phyloP scores from a whole-genome alignment of 2,113 vertebrate genomes.

The Calypte anna region DNA sequence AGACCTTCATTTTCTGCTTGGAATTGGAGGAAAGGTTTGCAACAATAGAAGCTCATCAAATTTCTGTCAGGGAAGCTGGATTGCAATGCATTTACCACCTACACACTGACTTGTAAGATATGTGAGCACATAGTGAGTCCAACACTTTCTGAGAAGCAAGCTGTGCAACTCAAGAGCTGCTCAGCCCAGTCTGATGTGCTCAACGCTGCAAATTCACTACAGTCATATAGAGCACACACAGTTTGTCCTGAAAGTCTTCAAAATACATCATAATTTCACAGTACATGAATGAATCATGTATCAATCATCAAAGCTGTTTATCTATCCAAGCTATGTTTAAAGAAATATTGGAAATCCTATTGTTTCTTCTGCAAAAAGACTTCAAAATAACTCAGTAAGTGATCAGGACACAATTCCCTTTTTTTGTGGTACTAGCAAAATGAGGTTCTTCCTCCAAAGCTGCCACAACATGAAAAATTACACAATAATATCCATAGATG shows the following conservation, averaged over 20 bases:
- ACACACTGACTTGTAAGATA: not conserved
- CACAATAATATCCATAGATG: not conserved
- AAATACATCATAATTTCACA: not conserved
- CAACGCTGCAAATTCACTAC: not conserved
- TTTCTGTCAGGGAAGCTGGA: not conserved
- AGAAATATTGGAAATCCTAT: not conserved
- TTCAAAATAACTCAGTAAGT: not conserved
- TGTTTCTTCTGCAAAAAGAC: not conserved
- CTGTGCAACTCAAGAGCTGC: not conserved
- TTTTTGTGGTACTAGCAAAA: not conserved
- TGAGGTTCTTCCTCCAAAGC: not conserved
- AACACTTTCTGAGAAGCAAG: not conserved
- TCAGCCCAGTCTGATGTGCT: not conserved
- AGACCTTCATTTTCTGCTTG: not conserved
- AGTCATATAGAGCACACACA: not conserved
- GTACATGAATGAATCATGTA: not conserved
- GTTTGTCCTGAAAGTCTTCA: not conserved
- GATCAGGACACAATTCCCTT: not conserved
- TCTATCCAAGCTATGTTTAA: not conserved
- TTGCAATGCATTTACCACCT: not conserved
- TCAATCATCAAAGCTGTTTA: not conserved
- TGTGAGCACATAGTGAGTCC: accelerated
- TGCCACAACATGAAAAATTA: not conserved
- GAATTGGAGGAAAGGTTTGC: not conserved
- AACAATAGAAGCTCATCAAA: not conserved